These are phyloP conservation scores for Phalanger gymnotis DNA, from an alignment of 2,797 vertebrate species.

Conservation along the genomic window DNA sequence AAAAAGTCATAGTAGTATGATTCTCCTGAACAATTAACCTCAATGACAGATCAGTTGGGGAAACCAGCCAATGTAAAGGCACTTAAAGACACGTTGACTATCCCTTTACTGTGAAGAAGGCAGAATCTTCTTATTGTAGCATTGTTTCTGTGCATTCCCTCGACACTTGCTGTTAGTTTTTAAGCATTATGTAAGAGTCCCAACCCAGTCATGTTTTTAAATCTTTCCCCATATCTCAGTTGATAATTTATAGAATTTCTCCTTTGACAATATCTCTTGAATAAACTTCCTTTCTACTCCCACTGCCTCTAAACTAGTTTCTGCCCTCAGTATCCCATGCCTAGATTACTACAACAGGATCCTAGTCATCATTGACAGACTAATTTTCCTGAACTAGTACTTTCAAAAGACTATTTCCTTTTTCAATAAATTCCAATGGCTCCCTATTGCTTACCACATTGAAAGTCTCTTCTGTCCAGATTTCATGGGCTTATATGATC, in stretches of 20 bases:
- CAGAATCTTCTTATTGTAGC: not conserved
- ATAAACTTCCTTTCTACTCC: not conserved
- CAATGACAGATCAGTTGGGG: not conserved
- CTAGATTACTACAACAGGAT: not conserved
- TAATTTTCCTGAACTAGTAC: not conserved
- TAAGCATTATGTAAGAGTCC: not conserved
- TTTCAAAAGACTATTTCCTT: not conserved
- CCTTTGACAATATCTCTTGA: not conserved
- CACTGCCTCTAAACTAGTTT: not conserved
- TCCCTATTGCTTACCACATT: not conserved
- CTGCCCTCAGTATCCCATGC: not conserved
- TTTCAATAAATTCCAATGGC: not conserved
- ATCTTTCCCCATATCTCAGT: not conserved
- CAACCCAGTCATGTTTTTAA: not conserved
- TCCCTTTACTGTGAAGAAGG: not conserved
- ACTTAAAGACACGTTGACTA: not conserved
- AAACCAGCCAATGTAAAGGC: not conserved
- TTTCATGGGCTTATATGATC: not conserved
- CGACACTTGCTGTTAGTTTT: not conserved
- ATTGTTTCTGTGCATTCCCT: not conserved
- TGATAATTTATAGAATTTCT: not conserved
- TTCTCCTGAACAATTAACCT: not conserved
- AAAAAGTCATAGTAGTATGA: conserved; percentile 21
- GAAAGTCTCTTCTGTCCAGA: not conserved
- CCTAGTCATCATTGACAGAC: not conserved